Percentiles rank a stretch among this genome's conserved stretches.
phyloP scores from a whole-genome alignment of 2,113 vertebrate species.

The Vombatus ursinus region DNA sequence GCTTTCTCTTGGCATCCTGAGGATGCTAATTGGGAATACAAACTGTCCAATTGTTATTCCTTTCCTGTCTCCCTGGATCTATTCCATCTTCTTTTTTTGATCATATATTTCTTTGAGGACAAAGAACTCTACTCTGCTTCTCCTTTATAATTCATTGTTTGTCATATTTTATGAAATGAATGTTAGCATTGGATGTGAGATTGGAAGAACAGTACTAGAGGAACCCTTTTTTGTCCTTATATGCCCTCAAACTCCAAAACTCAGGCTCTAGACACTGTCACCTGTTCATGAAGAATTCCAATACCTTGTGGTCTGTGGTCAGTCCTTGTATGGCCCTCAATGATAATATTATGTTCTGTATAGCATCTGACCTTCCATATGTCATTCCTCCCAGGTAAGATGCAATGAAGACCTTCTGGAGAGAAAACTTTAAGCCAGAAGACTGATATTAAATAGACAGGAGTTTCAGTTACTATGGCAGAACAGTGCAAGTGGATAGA shows the following conservation, averaged over 20 bases:
- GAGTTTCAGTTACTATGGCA: neutral
- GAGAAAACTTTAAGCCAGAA: neutral
- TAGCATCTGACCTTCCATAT: neutral
- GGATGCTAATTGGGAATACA: neutral
- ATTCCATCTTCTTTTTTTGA: neutral
- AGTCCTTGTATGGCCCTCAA: neutral
- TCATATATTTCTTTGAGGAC: neutral
- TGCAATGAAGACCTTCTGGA: neutral
- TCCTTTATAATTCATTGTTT: neutral
- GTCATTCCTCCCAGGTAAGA: neutral
- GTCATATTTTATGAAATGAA: neutral
- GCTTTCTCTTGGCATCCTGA: neutral
- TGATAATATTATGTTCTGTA: neutral
- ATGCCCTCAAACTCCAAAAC: neutral
- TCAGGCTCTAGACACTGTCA: neutral
- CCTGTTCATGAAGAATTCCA: neutral
- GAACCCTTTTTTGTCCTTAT: neutral
- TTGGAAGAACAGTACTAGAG: neutral
- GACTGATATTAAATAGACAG: neutral
- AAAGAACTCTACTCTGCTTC: neutral
- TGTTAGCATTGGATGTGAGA: neutral
- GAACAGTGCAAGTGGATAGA: neutral
- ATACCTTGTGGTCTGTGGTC: neutral
- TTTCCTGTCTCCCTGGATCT: neutral
- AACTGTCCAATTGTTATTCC: neutral